Evolutionary conservation across 2,888 invertebrate species (phyloP).

Genomic region (Elegia similella): DNA sequence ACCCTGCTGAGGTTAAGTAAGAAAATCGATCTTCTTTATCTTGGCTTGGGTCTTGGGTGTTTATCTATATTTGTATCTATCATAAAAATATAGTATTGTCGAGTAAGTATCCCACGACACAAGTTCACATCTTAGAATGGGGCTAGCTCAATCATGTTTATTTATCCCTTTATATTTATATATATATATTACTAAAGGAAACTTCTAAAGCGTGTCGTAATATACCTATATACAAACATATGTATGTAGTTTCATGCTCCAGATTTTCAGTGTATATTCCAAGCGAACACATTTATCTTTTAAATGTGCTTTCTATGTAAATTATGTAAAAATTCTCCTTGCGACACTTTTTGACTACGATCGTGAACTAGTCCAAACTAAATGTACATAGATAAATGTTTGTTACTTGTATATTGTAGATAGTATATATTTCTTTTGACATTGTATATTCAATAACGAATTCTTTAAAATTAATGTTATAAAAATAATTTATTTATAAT

Average conservation of each 20-base stretch:
- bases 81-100: too few species aligned
- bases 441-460: slow-evolving; percentile 72
- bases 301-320: slow-evolving; percentile 60
- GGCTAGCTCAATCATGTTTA: too few species aligned
- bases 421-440: slow-evolving; percentile 78
- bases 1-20: too few species aligned
- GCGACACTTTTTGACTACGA: slow-evolving; percentile 63
- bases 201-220: neutral
- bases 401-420: slow-evolving; percentile 82
- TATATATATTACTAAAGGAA: neutral
- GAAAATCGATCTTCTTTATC: too few species aligned
- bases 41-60: too few species aligned
- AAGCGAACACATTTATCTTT: slow-evolving; percentile 15
- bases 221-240: neutral
- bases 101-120: too few species aligned
- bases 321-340: slow-evolving; percentile 63
- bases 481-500: slow-evolving; percentile 68
- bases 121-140: too few species aligned
- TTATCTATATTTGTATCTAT: too few species aligned
- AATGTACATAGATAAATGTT: slow-evolving; percentile 81
- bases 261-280: slow-evolving; percentile 12
- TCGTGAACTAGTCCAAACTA: slow-evolving; percentile 78
- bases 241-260: neutral
- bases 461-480: slow-evolving; percentile 65
- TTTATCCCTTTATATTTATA: too few species aligned